Percentiles rank a stretch among this genome's conserved stretches.
Evolutionary conservation across 2,888 invertebrate genomes (phyloP).

Genomic region (Andrena trimmerana): DNA sequence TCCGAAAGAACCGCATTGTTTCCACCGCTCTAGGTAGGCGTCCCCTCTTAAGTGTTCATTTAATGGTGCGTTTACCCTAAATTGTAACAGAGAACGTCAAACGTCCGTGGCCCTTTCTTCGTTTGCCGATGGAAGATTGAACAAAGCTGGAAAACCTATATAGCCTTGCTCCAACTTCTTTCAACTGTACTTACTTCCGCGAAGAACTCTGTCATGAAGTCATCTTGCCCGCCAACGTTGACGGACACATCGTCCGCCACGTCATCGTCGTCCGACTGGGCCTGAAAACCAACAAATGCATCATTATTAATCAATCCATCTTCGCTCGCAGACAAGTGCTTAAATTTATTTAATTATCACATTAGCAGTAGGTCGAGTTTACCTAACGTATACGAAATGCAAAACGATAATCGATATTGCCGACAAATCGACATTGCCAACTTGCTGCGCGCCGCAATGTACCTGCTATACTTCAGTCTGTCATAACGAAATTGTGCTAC

Average conservation of each 20-base stretch:
- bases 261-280: slow-evolving; percentile 99
- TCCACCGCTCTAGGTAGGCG: no score
- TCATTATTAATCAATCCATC: not conserved
- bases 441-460: not conserved
- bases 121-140: no score
- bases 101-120: not conserved
- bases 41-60: no score
- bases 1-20: no score
- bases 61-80: no score
- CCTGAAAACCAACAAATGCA: slow-evolving; percentile 87
- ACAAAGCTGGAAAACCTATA: no score
- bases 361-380: no score
- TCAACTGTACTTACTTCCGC: slow-evolving; percentile 92
- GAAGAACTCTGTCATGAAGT: slow-evolving; percentile 99
- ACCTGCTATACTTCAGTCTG: not conserved
- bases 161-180: no score
- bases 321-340: not conserved
- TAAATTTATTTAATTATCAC: not conserved
- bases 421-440: not conserved
- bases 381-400: not conserved
- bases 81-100: slow-evolving; percentile 1
- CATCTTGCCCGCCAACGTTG: slow-evolving; percentile 95
- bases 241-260: slow-evolving; percentile 98
- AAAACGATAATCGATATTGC: not conserved
- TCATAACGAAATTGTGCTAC: not conserved